These are phyloP conservation scores for Falco rusticolus DNA, from an alignment of 2,797 vertebrate genomes.

Conservation along the genomic window DNA sequence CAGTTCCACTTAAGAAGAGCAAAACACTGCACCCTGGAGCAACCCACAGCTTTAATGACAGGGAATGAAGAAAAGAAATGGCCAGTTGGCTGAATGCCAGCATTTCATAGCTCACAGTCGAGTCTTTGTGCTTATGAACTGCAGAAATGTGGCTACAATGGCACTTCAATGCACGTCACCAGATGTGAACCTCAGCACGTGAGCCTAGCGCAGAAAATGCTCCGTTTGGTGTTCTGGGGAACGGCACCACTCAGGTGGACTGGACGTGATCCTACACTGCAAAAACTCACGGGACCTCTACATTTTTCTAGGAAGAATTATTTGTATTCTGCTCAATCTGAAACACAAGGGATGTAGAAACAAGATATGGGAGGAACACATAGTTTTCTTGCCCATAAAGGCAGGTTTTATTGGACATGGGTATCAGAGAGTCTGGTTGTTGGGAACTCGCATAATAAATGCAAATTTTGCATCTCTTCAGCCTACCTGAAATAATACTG, in stretches of 20 bases:
- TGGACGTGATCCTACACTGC: rapidly evolving
- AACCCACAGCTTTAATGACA: slow-evolving; percentile 53
- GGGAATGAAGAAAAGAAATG: slow-evolving; percentile 35
- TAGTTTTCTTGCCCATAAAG: not conserved
- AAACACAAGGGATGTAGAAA: not conserved
- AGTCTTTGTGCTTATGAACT: not conserved
- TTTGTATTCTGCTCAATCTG: not conserved
- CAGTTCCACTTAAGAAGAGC: slow-evolving; percentile 67
- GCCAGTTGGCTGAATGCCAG: slow-evolving; percentile 34
- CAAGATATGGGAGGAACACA: rapidly evolving
- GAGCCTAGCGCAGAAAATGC: rapidly evolving
- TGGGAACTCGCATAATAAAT: not conserved
- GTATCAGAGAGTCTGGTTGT: too few relatives aligned
- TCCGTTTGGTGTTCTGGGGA: not conserved
- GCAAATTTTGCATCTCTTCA: not conserved
- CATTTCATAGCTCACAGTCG: not conserved
- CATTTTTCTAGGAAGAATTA: not conserved
- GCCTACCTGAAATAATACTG: not conserved
- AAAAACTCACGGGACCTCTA: rapidly evolving
- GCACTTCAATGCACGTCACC: not conserved
- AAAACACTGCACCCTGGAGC: slow-evolving; percentile 47
- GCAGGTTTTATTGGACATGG: not conserved
- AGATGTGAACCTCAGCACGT: rapidly evolving
- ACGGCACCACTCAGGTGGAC: rapidly evolving
- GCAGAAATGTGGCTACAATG: not conserved